Percentiles rank a stretch among this genome's conserved stretches.
These are phyloP conservation scores for Gallinago jamesoni DNA, from an alignment of 2,113 vertebrate species.

Conservation along the genomic window DNA sequence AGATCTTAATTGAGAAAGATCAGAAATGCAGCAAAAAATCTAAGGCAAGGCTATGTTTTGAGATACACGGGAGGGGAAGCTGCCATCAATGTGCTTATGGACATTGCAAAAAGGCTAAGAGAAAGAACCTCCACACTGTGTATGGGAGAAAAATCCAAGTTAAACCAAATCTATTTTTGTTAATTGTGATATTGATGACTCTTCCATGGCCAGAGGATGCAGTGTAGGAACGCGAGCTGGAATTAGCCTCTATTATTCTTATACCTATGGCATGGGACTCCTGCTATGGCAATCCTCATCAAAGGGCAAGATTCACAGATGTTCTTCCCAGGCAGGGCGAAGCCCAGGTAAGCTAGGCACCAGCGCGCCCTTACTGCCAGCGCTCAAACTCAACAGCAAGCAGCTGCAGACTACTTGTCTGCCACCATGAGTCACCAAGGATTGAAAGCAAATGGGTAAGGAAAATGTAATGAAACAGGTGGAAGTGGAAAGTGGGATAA, in stretches of 20 bases:
- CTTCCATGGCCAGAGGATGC: rapidly evolving
- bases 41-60: not conserved
- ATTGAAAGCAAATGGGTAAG: not conserved
- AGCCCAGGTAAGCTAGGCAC: not conserved
- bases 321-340: not conserved
- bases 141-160: not conserved
- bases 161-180: not conserved
- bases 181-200: not conserved
- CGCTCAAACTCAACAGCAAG: not conserved
- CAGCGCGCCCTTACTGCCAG: not conserved
- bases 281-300: not conserved
- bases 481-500: not conserved
- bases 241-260: not conserved
- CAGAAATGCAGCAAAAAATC: not conserved
- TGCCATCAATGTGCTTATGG: not conserved
- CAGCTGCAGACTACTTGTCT: not conserved
- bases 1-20: not conserved
- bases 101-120: not conserved
- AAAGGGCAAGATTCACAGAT: not conserved
- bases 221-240: not conserved
- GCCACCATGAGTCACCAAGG: not conserved
- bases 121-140: not conserved
- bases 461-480: not conserved
- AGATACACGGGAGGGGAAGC: not conserved
- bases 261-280: not conserved